These are phyloP conservation scores for Grallaria varia DNA, from an alignment of 2,113 vertebrate genomes.

Conservation along the genomic window DNA sequence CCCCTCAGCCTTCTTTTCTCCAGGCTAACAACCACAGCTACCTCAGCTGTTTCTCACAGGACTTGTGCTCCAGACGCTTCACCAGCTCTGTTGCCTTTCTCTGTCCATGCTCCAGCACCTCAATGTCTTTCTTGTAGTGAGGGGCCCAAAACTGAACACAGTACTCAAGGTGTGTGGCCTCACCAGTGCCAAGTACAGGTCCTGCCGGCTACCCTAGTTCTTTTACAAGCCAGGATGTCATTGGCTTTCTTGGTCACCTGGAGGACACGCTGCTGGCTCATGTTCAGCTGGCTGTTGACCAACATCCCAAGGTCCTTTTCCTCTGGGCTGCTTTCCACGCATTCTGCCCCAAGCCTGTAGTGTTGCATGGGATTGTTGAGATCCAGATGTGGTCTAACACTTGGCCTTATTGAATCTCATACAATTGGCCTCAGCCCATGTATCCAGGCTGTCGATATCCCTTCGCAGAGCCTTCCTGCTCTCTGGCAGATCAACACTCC, in stretches of 20 bases:
- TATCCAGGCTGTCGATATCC: neutral
- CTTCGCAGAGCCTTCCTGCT: neutral
- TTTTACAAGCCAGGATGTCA: neutral
- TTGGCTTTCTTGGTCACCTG: neutral
- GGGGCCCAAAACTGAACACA: neutral
- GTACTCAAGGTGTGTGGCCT: neutral
- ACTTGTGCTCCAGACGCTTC: neutral
- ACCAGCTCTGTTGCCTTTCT: neutral
- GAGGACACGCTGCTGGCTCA: neutral
- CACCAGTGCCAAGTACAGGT: neutral
- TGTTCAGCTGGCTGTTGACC: neutral
- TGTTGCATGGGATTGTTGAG: neutral
- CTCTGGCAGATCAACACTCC: neutral
- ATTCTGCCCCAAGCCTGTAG: neutral
- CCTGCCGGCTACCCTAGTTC: no score
- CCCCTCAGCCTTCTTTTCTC: neutral
- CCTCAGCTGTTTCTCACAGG: neutral
- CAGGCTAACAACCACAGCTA: neutral
- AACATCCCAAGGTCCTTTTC: neutral
- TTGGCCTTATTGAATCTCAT: neutral
- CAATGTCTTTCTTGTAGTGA: neutral
- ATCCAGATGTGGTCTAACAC: neutral
- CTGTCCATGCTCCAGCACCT: neutral
- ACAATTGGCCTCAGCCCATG: neutral
- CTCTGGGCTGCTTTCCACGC: neutral